These are phyloP conservation scores for Sander lucioperca DNA, from an alignment of 2,113 vertebrate genomes.

Conservation along the genomic window DNA sequence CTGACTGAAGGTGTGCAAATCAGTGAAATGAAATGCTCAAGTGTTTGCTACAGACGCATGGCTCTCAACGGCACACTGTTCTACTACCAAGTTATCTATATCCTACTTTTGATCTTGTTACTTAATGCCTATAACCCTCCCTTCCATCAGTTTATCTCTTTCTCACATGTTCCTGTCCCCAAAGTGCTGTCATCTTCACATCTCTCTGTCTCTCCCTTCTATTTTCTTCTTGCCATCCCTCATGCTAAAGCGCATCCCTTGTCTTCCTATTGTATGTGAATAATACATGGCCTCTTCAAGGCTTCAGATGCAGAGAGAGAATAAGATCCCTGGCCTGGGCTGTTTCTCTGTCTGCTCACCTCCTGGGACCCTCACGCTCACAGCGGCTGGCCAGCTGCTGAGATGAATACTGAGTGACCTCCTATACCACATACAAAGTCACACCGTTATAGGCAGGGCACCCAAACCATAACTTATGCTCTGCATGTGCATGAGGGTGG, in stretches of 20 bases:
- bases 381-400: slow-evolving; percentile 47
- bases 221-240: slow-evolving; percentile 27
- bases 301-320: slow-evolving; percentile 40
- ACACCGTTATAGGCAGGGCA: slow-evolving; percentile 21
- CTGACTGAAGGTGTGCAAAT: slow-evolving; percentile 55
- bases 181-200: slow-evolving; percentile 28
- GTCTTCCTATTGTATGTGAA: slow-evolving; percentile 58
- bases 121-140: slow-evolving; percentile 9
- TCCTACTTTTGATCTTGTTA: slow-evolving; percentile 36
- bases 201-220: slow-evolving; percentile 21
- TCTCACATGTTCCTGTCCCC: slow-evolving; percentile 10
- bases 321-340: slow-evolving; percentile 34
- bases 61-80: not conserved
- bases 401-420: slow-evolving; percentile 61
- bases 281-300: slow-evolving; percentile 64
- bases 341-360: slow-evolving; percentile 52
- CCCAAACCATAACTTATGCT: not conserved
- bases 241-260: slow-evolving; percentile 39
- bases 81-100: not conserved
- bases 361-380: slow-evolving; percentile 45
- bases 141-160: slow-evolving; percentile 42
- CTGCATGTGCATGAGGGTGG: not conserved
- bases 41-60: slow-evolving; percentile 20
- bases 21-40: slow-evolving; percentile 50
- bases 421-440: not conserved